Evolutionary conservation across 2,797 vertebrate species (phyloP).

Genomic region (Cheirogaleus major): DNA sequence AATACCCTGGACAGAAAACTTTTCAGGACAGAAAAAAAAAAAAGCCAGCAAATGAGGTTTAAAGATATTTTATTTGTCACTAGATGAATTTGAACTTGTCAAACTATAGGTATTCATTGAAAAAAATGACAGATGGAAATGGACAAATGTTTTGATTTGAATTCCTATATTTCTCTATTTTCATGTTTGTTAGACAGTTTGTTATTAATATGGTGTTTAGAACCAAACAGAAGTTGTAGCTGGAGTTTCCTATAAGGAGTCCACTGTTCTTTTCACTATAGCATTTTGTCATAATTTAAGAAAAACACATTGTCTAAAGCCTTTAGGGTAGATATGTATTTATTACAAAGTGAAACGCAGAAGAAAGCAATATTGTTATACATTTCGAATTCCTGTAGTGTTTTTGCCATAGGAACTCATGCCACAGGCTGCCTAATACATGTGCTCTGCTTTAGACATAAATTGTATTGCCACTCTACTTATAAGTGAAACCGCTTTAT

Average conservation of each 20-base stretch:
- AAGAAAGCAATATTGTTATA: not conserved
- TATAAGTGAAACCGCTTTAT: not conserved
- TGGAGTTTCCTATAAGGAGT: not conserved
- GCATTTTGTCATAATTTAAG: not conserved
- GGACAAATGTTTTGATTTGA: not conserved
- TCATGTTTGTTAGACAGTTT: not conserved
- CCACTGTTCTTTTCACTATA: not conserved
- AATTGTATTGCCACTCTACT: not conserved
- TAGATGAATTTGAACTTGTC: not conserved
- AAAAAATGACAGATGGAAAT: no score
- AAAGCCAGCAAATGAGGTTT: not conserved
- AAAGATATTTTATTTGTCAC: not conserved
- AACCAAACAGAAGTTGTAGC: not conserved
- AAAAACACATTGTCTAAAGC: not conserved
- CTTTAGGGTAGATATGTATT: not conserved
- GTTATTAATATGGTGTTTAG: not conserved
- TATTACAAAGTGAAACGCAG: not conserved
- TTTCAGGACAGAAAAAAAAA: not conserved
- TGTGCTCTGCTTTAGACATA: not conserved
- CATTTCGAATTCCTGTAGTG: not conserved
- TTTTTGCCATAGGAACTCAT: not conserved
- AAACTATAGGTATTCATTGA: not conserved
- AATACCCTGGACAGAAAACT: not conserved
- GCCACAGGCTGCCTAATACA: not conserved
- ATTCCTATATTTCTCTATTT: not conserved